Evolutionary conservation across 1,140 invertebrate species (phyloP), one percentile per base, ranked within the genome.

Genomic region (Drosophila fuyamai): DNA sequence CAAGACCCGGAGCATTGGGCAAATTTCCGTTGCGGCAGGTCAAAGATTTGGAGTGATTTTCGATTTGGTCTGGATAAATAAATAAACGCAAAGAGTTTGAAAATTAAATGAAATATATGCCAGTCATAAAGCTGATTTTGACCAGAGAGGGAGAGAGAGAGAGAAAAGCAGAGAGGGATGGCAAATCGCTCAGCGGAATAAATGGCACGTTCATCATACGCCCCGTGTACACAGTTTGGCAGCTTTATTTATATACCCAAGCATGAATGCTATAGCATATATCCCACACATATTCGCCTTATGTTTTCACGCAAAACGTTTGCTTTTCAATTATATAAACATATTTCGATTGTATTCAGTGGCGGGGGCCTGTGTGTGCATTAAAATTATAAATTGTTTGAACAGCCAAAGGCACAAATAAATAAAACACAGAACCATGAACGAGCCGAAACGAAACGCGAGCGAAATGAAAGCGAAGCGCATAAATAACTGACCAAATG

Each of bases 151-250:
- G 40, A 29, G 16, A 47, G 13, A 7, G 6, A 46, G 16, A 14
- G 13, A 51, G 35, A 8, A 14, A 14, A 5, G 36, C 16, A 10
- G 1, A 23, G 4, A 29, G 58, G 10, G 36, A 44, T 2, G 63
- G 68, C 61, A 75, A 82, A 72, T 56, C 61, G 75, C 56, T 58
- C 36, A 63, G 51, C 55, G 65, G 65, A 82, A 83, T 89, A 86
- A 89, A 86, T 86, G 83, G 83, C 83, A 86, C 83, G 83, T 86
- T 86, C 86, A 88, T 86, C 83, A 86, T 83, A 88, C 83, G 83
- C 79, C 84, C 83, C 70, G 83, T 89, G 79, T 66, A 66, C 67
- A 82, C 83, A 80, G 67, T 86, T 86, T 88, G 84, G 83, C 84
- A 88, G 84, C 67, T 36, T 70, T 88, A 83, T 86, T 86, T 88